Percentiles rank a stretch among this genome's conserved stretches.
Evolutionary conservation across 2,797 vertebrate genomes (phyloP).

Genomic region (Pangasius larnaudii): DNA sequence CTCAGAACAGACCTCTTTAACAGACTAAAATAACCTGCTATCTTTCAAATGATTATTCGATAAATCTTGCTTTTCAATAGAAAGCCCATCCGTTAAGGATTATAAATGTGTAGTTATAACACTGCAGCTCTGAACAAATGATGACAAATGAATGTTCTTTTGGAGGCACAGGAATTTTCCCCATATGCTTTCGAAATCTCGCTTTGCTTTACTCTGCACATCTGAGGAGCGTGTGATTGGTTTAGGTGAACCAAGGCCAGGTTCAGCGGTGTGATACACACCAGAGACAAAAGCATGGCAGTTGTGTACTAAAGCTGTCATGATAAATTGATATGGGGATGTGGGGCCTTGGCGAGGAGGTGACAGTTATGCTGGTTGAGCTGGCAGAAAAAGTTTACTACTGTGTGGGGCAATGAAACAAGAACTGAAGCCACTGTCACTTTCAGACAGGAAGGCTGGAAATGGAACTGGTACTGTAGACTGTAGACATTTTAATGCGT

Average conservation of each 20-base stretch:
- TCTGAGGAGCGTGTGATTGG: constrained; percentile 48
- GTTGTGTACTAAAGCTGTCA: constrained; percentile 71
- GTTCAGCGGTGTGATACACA: constrained; percentile 66
- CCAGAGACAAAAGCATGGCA: constrained; percentile 73
- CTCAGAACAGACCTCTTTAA: constrained; percentile 13
- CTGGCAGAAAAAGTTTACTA: constrained; percentile 47
- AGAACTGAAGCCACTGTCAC: neutral
- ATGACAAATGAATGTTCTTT: constrained; percentile 15
- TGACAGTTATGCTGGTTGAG: constrained; percentile 71
- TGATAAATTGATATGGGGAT: constrained; percentile 74
- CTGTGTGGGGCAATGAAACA: constrained; percentile 15
- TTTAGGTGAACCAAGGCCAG: constrained; percentile 38
- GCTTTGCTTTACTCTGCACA: constrained; percentile 41
- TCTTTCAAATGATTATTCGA: constrained; percentile 12
- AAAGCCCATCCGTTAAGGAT: constrained; percentile 20
- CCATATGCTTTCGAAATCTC: neutral
- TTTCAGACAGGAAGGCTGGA: neutral
- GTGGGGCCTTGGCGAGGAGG: constrained; percentile 61
- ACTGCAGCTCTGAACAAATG: neutral
- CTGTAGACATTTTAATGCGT: neutral
- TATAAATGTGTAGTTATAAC: constrained; percentile 26
- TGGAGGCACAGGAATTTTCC: constrained; percentile 5
- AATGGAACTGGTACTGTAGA: neutral
- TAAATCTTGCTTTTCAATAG: constrained; percentile 10
- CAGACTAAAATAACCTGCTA: constrained; percentile 18